Evolutionary conservation across 2,888 invertebrate species (phyloP).

Genomic region (Amitus sp.): DNA sequence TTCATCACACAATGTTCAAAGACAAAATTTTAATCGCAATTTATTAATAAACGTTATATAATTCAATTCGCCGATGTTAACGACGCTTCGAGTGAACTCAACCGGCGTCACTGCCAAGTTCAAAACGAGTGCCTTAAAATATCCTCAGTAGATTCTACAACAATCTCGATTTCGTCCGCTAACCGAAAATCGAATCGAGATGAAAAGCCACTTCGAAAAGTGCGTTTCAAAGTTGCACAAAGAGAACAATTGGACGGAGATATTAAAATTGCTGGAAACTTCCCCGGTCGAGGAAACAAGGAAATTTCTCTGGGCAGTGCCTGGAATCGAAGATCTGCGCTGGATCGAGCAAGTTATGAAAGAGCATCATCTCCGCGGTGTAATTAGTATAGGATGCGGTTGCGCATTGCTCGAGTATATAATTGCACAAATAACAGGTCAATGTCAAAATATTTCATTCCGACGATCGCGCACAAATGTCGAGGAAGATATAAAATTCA

Average conservation of each 20-base stretch:
- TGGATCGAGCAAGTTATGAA: slow-evolving; percentile 69
- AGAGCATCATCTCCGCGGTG: slow-evolving; percentile 53
- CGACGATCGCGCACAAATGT: background rate
- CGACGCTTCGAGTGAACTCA: no score
- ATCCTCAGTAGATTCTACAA: background rate
- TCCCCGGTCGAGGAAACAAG: slow-evolving; percentile 64
- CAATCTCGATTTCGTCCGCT: no score
- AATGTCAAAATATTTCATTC: slow-evolving; percentile 40
- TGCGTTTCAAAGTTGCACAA: slow-evolving; percentile 44
- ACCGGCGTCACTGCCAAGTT: slow-evolving; percentile 4
- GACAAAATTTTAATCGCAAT: no score
- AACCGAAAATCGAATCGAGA: no score
- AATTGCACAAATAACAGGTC: slow-evolving; percentile 74
- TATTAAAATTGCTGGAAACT: slow-evolving; percentile 56
- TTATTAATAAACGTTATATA: no score
- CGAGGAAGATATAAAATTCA: background rate
- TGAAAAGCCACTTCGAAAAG: slow-evolving; percentile 48
- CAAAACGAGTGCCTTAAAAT: background rate
- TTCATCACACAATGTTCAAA: no score
- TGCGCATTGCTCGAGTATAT: slow-evolving; percentile 36
- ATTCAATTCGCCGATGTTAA: no score
- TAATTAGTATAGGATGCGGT: slow-evolving; percentile 38
- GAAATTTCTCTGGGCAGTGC: slow-evolving; percentile 80
- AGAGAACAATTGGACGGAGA: slow-evolving; percentile 64
- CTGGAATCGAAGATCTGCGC: slow-evolving; percentile 72